Base-by-base conservation (phyloP, 2,888 invertebrate genomes). In the Gastrophysa polygoni region DNA sequence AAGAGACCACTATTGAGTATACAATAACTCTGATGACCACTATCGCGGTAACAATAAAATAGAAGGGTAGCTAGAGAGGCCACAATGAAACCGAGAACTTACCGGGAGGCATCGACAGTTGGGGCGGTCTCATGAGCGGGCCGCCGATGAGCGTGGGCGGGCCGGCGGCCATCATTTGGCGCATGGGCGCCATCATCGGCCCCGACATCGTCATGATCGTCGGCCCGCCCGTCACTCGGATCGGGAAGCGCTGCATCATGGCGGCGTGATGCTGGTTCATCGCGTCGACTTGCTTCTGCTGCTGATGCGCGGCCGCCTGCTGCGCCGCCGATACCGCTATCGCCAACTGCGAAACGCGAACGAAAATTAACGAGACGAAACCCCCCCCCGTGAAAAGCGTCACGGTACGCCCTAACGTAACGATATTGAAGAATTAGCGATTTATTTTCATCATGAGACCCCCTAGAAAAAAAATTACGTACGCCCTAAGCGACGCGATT, bases 61-160 rank as follows among this genome's bases (percentile, higher is more conserved):
- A 24, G 4, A 24, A 24, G 4, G 7, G 24, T 24, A 7, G 7
- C 24, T 24, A 24, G 3, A 24, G 24, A 5, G 24, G 24, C 24
- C 24, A 24, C 24, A 24, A 24, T 24, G 24, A 24, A 24, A 24
- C 24, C 3, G 4, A 24, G 7, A 76, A 78, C 85, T 83, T 86
- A 88, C 88, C 88, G 86, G 87, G 86, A 72, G 87, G 86, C 74
- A 74, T 73, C 51, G 86, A 86, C 82, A 88, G 84, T 76, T 85
- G 86, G 77, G 86, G 86, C 77, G 87, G 87, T 81, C 87, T 83
- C 86, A 87, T 86, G 81, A 87, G 82, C 81, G 85, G 87, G 79
- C 87, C 87, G 79, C 85, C 85, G 70, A 85, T 77, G 44, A 80
- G 70, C 11, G 77, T 83, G 47, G 85, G 85, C 20, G 85, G 85